Evolutionary conservation across 1,140 invertebrate genomes (phyloP).

Genomic region (Chironomus tepperi): DNA sequence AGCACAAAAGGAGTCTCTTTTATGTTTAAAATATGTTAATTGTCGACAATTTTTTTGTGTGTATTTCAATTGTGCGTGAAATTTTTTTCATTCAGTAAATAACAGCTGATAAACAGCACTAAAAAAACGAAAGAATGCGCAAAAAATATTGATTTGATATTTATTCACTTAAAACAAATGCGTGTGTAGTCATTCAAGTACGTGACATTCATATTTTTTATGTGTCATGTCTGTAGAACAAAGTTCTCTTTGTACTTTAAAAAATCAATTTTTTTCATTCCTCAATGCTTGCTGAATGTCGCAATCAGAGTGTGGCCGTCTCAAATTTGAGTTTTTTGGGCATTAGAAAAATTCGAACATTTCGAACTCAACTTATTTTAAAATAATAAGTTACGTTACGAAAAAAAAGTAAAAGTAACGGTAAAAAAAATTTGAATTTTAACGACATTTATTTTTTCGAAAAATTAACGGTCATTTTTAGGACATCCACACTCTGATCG

Average conservation of each 20-base stretch:
- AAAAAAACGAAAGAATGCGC: not conserved
- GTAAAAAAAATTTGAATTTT: not conserved
- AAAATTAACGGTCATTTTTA: too few relatives aligned
- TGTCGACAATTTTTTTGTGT: not conserved
- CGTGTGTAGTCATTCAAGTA: not conserved
- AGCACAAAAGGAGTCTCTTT: not conserved
- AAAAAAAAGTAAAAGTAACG: too few relatives aligned
- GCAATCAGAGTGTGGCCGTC: too few relatives aligned
- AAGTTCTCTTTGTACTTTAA: not conserved
- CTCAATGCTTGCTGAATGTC: not conserved
- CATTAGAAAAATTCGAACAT: too few relatives aligned
- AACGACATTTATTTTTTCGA: too few relatives aligned
- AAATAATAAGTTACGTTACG: too few relatives aligned
- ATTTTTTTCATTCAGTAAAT: not conserved
- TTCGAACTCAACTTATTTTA: too few relatives aligned
- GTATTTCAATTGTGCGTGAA: not conserved
- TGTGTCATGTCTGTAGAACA: not conserved
- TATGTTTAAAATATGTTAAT: conserved; percentile 3
- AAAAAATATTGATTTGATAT: not conserved
- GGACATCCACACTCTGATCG: too few relatives aligned
- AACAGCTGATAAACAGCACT: not conserved
- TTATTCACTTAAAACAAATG: not conserved
- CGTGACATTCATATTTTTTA: not conserved
- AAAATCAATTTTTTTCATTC: not conserved
- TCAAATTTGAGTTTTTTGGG: too few relatives aligned